A percentile compares a stretch with the other conserved stretches of the same genome.
Evolutionary conservation across 2,888 invertebrate genomes (phyloP).

Genomic region (Netelia inedita): DNA sequence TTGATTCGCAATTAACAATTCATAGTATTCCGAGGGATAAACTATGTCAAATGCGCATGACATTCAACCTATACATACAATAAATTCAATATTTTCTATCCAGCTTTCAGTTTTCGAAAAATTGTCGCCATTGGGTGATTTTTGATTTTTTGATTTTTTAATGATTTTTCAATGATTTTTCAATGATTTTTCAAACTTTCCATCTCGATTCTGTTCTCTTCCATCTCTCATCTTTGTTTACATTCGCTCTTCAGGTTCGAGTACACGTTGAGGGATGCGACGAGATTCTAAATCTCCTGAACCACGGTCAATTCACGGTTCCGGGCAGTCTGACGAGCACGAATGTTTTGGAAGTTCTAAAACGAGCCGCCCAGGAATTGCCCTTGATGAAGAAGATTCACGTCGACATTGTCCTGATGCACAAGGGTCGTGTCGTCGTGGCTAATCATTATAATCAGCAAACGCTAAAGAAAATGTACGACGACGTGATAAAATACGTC

Average conservation of each 20-base stretch:
- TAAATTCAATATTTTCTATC: too few relatives aligned
- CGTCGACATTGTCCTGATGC: slow-evolving; percentile 72
- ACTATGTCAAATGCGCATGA: too few relatives aligned
- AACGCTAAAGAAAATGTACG: slow-evolving; percentile 42
- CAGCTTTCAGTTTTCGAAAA: too few relatives aligned
- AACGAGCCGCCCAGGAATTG: slow-evolving; percentile 66
- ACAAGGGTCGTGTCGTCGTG: slow-evolving; percentile 70
- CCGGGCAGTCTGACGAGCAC: slow-evolving; percentile 59
- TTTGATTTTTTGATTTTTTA: too few relatives aligned
- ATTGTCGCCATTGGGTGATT: too few relatives aligned
- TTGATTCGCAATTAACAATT: neutral
- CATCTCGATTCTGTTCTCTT: too few relatives aligned
- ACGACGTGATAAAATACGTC: slow-evolving; percentile 32
- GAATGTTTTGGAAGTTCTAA: slow-evolving; percentile 71
- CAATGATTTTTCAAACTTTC: too few relatives aligned
- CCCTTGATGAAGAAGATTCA: slow-evolving; percentile 67
- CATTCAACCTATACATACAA: too few relatives aligned
- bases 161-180: too few relatives aligned
- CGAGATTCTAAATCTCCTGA: slow-evolving; percentile 56
- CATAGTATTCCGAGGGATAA: too few relatives aligned
- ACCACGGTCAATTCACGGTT: neutral
- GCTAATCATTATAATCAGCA: slow-evolving; percentile 68
- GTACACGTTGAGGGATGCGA: slow-evolving; percentile 71
- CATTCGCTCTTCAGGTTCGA: slow-evolving; percentile 69
- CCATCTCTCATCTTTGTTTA: too few relatives aligned